phyloP scores from a whole-genome alignment of 2,113 vertebrate species.

The Dendropsophus ebraccatus region DNA sequence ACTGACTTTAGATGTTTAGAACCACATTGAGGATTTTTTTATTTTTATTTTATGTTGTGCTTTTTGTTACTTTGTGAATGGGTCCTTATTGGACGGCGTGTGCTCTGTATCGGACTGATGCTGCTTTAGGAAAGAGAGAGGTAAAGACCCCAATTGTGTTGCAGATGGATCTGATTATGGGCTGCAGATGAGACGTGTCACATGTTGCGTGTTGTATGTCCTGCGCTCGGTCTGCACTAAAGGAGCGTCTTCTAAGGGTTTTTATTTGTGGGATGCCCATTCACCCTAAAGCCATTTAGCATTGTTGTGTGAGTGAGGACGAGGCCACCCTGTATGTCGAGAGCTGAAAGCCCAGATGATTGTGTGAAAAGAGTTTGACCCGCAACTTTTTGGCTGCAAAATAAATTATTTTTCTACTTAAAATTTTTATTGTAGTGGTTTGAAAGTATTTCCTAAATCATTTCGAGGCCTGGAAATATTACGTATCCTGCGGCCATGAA shows the following conservation, averaged over 20 bases:
- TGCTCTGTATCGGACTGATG: conserved; percentile 76
- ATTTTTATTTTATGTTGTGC: neutral
- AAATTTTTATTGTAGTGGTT: too few relatives aligned
- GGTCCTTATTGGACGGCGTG: conserved; percentile 76
- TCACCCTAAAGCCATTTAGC: conserved; percentile 25
- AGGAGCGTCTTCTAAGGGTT: neutral
- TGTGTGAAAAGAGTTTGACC: neutral
- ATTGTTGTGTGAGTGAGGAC: neutral
- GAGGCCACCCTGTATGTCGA: neutral
- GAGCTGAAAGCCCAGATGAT: neutral
- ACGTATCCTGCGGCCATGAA: neutral
- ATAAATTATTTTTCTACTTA: neutral
- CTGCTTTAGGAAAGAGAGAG: conserved; percentile 75
- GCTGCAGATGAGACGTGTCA: conserved; percentile 59
- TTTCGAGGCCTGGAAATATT: neutral
- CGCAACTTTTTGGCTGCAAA: neutral
- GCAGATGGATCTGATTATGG: conserved; percentile 64
- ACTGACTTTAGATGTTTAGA: conserved; percentile 62
- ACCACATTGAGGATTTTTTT: conserved; percentile 20
- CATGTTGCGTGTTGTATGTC: neutral
- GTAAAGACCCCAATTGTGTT: conserved; percentile 61
- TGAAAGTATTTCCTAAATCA: neutral
- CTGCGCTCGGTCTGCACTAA: neutral
- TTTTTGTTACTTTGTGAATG: neutral
- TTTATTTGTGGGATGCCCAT: neutral